phyloP scores from a whole-genome alignment of 2,797 vertebrate species.

The Malurus splendens region DNA sequence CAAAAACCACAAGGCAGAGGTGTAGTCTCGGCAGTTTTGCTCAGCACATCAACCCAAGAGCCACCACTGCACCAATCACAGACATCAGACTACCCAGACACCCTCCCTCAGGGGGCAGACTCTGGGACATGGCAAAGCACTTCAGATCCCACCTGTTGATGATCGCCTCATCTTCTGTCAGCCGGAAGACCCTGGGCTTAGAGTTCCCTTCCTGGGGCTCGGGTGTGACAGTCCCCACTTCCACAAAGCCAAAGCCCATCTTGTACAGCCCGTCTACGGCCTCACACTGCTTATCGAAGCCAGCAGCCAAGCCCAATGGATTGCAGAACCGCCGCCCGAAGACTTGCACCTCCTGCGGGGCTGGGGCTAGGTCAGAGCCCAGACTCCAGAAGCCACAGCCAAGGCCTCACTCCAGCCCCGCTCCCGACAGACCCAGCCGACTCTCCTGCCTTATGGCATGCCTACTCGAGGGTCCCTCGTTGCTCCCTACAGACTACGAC shows the following conservation, averaged over 20 bases:
- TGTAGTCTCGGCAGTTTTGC: neutral
- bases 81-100: rapidly evolving
- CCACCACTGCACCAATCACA: neutral
- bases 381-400: neutral
- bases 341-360: conserved; percentile 80
- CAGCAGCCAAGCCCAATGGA: conserved; percentile 90
- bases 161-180: conserved; percentile 80
- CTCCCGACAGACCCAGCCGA: neutral
- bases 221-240: conserved; percentile 92
- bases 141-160: conserved; percentile 85
- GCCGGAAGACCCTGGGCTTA: conserved; percentile 89
- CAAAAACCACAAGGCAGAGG: rapidly evolving
- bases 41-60: neutral
- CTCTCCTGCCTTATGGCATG: rapidly evolving
- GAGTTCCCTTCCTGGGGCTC: conserved; percentile 91
- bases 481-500: no score
- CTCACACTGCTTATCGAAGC: conserved; percentile 94
- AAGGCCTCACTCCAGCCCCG: rapidly evolving
- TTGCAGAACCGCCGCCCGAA: conserved; percentile 87
- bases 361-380: neutral
- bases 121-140: rapidly evolving
- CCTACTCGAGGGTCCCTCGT: no score
- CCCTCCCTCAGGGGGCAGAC: rapidly evolving
- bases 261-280: conserved; percentile 89
- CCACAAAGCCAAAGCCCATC: conserved; percentile 94